These are phyloP conservation scores for Alouatta palliata DNA, from an alignment of 2,113 vertebrate genomes.

Conservation along the genomic window DNA sequence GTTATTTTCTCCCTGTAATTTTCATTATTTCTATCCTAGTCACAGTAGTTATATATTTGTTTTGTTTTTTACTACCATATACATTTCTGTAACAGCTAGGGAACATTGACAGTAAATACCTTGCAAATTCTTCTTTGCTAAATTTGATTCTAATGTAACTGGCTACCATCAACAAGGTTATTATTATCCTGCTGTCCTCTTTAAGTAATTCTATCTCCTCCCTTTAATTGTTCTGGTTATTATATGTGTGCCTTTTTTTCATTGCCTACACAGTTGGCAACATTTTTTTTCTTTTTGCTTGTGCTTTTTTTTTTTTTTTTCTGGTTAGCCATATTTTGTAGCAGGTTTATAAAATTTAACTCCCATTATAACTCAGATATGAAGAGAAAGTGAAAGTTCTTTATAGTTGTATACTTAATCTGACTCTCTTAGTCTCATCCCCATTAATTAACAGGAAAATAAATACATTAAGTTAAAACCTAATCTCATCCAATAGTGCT, in stretches of 20 bases:
- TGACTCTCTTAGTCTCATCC: not conserved
- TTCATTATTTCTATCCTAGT: constrained; percentile 39
- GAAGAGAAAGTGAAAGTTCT: not conserved
- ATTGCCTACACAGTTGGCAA: not conserved
- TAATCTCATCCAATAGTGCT: not conserved
- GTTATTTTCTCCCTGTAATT: constrained; percentile 34
- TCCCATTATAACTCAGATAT: not conserved
- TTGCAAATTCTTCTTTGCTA: not conserved
- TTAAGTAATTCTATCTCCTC: not conserved
- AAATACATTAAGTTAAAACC: not conserved
- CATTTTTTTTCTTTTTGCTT: not conserved
- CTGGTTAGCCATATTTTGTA: constrained; percentile 8
- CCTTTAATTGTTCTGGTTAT: not conserved
- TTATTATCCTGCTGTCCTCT: not conserved
- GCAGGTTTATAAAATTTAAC: constrained; percentile 2
- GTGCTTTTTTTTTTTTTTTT: not conserved
- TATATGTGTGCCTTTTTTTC: not conserved
- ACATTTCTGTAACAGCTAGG: not conserved
- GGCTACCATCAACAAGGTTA: not conserved
- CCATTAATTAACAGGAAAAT: not conserved
- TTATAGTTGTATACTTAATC: not conserved
- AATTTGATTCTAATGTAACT: not conserved
- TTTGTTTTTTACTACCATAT: constrained; percentile 1
- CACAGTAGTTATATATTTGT: constrained; percentile 46
- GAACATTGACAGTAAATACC: not conserved